Evolutionary conservation across 1,140 invertebrate species (phyloP).

Genomic region (Alviniconcha marisindica): DNA sequence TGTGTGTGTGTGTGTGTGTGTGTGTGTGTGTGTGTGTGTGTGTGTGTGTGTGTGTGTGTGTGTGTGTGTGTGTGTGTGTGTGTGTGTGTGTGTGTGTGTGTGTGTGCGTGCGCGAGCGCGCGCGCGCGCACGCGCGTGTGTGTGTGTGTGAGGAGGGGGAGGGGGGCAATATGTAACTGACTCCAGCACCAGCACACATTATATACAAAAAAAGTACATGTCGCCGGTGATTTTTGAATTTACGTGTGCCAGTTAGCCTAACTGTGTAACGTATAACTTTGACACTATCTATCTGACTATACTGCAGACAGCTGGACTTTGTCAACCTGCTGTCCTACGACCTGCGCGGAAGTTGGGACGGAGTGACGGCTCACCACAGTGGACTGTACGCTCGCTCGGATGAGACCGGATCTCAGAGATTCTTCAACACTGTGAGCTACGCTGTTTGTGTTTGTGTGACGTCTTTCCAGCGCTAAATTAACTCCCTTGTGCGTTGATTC

Average conservation of each 20-base stretch:
- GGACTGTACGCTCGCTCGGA: conserved; percentile 43
- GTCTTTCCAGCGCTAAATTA: no score
- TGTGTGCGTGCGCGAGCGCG: not conserved
- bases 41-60: not conserved
- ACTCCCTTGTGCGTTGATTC: no score
- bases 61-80: not conserved
- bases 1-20: not conserved
- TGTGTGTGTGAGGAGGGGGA: no score
- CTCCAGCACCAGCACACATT: not conserved
- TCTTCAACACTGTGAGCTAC: conserved; percentile 46
- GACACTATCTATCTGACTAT: not conserved
- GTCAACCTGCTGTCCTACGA: conserved; percentile 43
- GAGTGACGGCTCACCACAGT: conserved; percentile 87
- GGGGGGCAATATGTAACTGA: no score
- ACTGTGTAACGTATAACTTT: not conserved
- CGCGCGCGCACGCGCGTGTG: not conserved
- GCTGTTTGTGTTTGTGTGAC: not conserved
- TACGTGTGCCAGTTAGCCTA: not conserved
- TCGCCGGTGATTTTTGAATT: not conserved
- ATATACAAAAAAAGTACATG: not conserved
- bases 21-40: not conserved
- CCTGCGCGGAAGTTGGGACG: conserved; percentile 77
- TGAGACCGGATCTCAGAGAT: conserved; percentile 25
- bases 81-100: not conserved
- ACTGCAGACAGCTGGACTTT: not conserved